These are phyloP conservation scores for Coenobita brevimanus DNA, from an alignment of 1,140 invertebrate species.

Conservation along the genomic window DNA sequence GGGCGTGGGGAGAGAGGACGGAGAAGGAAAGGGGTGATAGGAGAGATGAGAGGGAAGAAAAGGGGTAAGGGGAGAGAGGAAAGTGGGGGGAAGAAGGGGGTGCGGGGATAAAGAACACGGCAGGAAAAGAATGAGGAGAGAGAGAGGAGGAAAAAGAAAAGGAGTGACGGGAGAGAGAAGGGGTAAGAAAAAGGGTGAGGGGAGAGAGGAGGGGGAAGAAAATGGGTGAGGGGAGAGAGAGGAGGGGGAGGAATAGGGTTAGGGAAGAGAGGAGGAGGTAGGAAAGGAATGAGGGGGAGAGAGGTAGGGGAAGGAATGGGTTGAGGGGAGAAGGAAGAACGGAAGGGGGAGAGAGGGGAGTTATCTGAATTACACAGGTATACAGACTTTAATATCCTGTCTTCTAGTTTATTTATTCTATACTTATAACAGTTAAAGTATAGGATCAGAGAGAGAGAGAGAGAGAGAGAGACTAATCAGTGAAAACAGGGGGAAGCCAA, in stretches of 20 bases:
- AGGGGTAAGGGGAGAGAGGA: not conserved
- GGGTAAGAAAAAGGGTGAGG: not conserved
- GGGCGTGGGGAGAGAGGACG: not conserved
- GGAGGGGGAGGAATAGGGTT: not conserved
- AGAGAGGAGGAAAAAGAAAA: not conserved
- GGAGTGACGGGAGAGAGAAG: not conserved
- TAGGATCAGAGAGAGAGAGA: not conserved
- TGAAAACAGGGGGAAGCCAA: not conserved
- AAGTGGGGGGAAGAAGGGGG: not conserved
- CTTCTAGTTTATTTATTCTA: not conserved
- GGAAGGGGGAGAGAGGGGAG: not conserved
- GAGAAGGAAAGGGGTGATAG: not conserved
- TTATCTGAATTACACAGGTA: not conserved
- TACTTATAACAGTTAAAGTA: not conserved
- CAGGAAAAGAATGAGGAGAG: not conserved
- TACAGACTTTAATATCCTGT: not conserved
- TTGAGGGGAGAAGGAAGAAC: not conserved
- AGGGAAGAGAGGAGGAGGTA: not conserved
- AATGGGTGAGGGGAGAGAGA: not conserved
- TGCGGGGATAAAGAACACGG: not conserved
- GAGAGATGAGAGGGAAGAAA: not conserved
- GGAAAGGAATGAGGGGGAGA: not conserved
- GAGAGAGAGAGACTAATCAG: not conserved
- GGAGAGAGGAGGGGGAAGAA: not conserved
- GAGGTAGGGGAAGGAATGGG: not conserved